Conservation (phyloP, 2,113 vertebrate species). For the Sceloporus tristichus region DNA sequence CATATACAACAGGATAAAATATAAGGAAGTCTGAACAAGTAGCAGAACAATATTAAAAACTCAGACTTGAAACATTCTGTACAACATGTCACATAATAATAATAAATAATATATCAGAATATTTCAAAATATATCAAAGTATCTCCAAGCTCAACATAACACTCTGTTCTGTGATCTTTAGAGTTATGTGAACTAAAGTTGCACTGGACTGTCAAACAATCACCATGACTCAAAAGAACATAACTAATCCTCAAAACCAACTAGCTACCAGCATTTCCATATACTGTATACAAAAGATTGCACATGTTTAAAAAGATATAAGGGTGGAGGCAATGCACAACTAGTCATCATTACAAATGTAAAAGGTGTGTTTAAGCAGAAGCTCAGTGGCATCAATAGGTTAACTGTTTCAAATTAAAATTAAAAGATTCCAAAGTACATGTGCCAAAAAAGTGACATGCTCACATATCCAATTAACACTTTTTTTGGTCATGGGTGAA, state of each 20-base stretch:
- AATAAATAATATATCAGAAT: conserved; percentile 21
- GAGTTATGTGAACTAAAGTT: background rate
- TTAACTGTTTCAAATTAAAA: background rate
- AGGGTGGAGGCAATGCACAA: background rate
- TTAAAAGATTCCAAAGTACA: background rate
- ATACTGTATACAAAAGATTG: background rate
- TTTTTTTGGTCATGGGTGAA: no score
- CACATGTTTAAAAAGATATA: background rate
- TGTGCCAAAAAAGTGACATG: background rate
- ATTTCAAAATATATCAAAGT: no score
- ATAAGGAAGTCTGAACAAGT: background rate
- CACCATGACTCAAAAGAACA: background rate
- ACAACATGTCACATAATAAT: background rate
- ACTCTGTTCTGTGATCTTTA: background rate
- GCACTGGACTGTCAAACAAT: background rate
- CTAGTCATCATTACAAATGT: background rate
- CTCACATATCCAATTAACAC: background rate
- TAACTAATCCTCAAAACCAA: background rate
- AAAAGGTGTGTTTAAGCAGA: background rate
- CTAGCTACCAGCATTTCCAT: background rate
- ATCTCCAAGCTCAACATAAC: conserved; percentile 6
- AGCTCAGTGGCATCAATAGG: background rate
- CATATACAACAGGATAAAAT: background rate
- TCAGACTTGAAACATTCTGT: background rate
- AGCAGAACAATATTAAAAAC: background rate